Evolutionary conservation across 2,113 vertebrate genomes (phyloP).

Genomic region (Chrysemys picta): DNA sequence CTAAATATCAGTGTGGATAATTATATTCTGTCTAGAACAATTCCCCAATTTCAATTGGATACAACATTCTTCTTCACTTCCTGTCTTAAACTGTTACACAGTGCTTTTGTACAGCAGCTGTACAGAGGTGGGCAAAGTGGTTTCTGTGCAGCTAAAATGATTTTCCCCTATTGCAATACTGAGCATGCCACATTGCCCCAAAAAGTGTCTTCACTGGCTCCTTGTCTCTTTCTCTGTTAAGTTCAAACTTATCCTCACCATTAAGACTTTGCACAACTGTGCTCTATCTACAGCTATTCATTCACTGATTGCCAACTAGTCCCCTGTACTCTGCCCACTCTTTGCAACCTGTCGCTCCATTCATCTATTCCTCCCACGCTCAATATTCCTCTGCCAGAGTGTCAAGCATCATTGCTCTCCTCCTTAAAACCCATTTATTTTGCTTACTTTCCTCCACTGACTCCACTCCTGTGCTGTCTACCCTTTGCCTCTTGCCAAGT

Average conservation of each 20-base stretch:
- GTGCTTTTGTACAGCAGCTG: background rate
- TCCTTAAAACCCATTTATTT: background rate
- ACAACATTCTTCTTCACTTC: background rate
- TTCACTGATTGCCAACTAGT: background rate
- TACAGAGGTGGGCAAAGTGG: background rate
- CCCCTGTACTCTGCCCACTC: background rate
- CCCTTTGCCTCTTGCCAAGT: background rate
- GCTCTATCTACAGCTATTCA: fast-evolving
- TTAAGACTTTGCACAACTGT: background rate
- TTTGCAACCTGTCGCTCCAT: background rate
- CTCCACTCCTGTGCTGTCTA: background rate
- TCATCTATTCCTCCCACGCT: background rate
- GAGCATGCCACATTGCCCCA: background rate
- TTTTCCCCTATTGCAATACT: background rate
- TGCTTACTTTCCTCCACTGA: background rate
- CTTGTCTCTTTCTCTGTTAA: background rate
- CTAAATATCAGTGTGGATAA: background rate
- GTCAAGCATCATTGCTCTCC: background rate
- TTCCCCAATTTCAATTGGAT: background rate
- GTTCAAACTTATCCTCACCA: background rate
- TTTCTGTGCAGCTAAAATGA: background rate
- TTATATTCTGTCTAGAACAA: background rate
- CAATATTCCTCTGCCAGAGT: background rate
- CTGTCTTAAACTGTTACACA: background rate
- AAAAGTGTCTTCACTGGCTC: background rate